These are phyloP conservation scores for Hemichromis elongatus DNA, from an alignment of 2,113 vertebrate genomes.

Conservation along the genomic window DNA sequence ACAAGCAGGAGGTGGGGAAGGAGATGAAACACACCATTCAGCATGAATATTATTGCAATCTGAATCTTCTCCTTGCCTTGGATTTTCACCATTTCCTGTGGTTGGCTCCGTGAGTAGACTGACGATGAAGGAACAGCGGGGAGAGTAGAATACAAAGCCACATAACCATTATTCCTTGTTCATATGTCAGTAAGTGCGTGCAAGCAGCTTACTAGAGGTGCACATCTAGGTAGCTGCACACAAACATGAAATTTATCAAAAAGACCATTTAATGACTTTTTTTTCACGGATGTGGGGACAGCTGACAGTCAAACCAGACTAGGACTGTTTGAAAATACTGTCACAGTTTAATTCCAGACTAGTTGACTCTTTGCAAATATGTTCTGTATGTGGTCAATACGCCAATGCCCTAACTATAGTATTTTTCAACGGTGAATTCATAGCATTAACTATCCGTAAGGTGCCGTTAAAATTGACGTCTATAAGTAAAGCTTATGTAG, in stretches of 20 bases:
- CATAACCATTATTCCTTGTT: background rate
- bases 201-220: background rate
- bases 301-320: background rate
- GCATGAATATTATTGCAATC: slow-evolving; percentile 41
- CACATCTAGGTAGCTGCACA: background rate
- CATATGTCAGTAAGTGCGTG: background rate
- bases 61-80: slow-evolving; percentile 13
- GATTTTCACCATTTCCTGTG: slow-evolving; percentile 22
- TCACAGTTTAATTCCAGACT: background rate
- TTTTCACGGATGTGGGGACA: background rate
- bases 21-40: slow-evolving; percentile 21
- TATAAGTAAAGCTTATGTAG: background rate
- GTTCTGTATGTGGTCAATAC: background rate
- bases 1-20: background rate
- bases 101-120: slow-evolving; percentile 23
- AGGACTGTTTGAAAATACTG: background rate
- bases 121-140: background rate
- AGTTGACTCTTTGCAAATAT: background rate
- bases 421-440: background rate
- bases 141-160: slow-evolving; percentile 24
- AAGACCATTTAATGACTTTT: background rate
- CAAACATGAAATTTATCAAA: background rate
- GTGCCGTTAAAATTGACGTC: background rate
- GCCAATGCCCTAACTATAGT: background rate
- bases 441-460: background rate